phyloP scores from a whole-genome alignment of 2,888 invertebrate species.

The Tinea pellionella region DNA sequence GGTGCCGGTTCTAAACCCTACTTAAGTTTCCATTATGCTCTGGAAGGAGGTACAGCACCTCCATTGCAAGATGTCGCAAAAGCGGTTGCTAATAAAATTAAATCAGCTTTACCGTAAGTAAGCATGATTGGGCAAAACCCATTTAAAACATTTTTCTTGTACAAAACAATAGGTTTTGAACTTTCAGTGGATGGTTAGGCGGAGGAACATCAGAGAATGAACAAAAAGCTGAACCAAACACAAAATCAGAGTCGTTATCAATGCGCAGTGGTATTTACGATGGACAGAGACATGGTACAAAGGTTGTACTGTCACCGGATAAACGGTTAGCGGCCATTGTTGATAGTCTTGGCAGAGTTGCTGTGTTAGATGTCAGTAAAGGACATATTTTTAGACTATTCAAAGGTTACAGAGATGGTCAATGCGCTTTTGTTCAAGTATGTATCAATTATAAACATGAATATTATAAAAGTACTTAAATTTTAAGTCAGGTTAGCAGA shows the following conservation, averaged over 20 bases:
- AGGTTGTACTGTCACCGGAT: conserved; percentile 84
- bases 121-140: too few relatives aligned
- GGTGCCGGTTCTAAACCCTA: conserved; percentile 86
- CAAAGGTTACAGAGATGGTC: conserved; percentile 96
- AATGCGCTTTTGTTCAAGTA: conserved; percentile 93
- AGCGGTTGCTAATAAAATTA: conserved; percentile 89
- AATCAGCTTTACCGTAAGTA: conserved; percentile 82
- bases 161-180: conserved; percentile 47
- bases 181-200: conserved; percentile 51
- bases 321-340: conserved; percentile 82
- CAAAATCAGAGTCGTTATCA: conserved; percentile 78
- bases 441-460: conserved; percentile 12
- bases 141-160: too few relatives aligned
- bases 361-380: conserved; percentile 83
- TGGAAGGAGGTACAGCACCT: conserved; percentile 84
- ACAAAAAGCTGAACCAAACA: conserved; percentile 50
- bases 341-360: conserved; percentile 89
- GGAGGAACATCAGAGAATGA: conserved; percentile 40
- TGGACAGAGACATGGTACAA: conserved; percentile 77
- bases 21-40: conserved; percentile 88
- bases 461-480: too few relatives aligned
- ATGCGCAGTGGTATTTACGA: conserved; percentile 88
- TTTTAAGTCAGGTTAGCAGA: too few relatives aligned
- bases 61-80: conserved; percentile 92
- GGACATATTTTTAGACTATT: conserved; percentile 88